A percentile compares a stretch with the other conserved stretches of the same genome.
Conservation (phyloP, 2,797 vertebrate genomes). For the Macroramphosus scolopax region DNA sequence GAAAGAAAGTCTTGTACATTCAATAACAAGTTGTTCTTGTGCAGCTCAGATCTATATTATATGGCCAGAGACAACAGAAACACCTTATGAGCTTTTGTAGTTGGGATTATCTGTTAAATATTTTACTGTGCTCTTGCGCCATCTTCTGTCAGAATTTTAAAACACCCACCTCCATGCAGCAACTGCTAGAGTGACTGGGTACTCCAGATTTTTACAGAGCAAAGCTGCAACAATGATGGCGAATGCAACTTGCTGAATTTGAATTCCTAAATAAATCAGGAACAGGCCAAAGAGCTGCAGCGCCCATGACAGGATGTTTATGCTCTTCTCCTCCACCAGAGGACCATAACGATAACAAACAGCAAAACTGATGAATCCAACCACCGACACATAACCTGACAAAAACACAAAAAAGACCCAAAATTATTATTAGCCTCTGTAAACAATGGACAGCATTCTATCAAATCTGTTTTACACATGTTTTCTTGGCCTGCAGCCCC, state of each 20-base stretch:
- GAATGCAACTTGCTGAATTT: conserved; percentile 86
- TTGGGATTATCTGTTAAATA: background rate
- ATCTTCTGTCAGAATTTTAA: conserved; percentile 34
- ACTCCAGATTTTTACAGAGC: conserved; percentile 88
- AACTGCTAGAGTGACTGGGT: conserved; percentile 72
- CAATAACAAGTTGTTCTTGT: background rate
- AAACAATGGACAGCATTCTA: background rate
- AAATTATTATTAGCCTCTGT: too few relatives aligned
- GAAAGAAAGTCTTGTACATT: background rate
- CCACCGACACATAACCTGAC: conserved; percentile 82
- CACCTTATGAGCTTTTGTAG: background rate
- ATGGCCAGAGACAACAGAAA: background rate
- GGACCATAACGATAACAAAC: conserved; percentile 94
- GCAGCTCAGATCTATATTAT: background rate
- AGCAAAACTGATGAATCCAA: conserved; percentile 90
- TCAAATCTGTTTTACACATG: background rate
- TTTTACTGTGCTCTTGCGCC: conserved; percentile 26
- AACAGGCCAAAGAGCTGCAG: conserved; percentile 90
- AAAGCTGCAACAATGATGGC: conserved; percentile 80
- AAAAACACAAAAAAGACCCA: background rate
- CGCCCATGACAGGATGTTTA: conserved; percentile 92
- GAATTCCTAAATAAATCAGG: conserved; percentile 86
- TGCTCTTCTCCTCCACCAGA: conserved; percentile 86
- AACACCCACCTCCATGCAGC: conserved; percentile 64
- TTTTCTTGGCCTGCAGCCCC: background rate